Percentiles rank a stretch among this genome's conserved stretches.
Conservation (phyloP, 2,888 invertebrate species). For the Diloba caeruleocephala region DNA sequence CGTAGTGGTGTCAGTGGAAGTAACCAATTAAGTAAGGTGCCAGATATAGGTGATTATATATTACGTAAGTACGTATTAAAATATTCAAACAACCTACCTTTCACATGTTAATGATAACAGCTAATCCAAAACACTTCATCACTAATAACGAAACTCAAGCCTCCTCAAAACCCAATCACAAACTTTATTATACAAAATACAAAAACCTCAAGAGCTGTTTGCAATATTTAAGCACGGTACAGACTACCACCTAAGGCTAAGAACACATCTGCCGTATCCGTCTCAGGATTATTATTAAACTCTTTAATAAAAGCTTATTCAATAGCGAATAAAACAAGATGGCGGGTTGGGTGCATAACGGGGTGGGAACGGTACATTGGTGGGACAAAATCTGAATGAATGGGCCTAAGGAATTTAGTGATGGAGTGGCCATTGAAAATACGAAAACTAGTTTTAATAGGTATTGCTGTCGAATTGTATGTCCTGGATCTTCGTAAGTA, state of each 20-base stretch:
- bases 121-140: slow-evolving; percentile 14
- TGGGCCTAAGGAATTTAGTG: slow-evolving; percentile 2
- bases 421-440: not conserved
- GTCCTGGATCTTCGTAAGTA: too few species aligned
- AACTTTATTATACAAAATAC: slow-evolving; percentile 29
- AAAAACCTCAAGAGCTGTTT: slow-evolving; percentile 52
- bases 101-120: not conserved
- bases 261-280: slow-evolving; percentile 60
- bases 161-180: slow-evolving; percentile 16
- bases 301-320: slow-evolving; percentile 78
- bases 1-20: too few species aligned
- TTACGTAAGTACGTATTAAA: not conserved
- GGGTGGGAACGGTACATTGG: slow-evolving; percentile 51
- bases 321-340: slow-evolving; percentile 66
- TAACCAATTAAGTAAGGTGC: too few species aligned
- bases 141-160: slow-evolving; percentile 24
- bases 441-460: not conserved
- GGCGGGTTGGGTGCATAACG: slow-evolving; percentile 78
- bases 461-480: too few species aligned
- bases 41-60: too few species aligned
- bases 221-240: slow-evolving; percentile 52
- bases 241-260: slow-evolving; percentile 58
- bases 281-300: slow-evolving; percentile 75
- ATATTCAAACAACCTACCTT: slow-evolving; percentile 5
- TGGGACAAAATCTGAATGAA: slow-evolving; percentile 44